Percentiles rank a stretch among this genome's conserved stretches.
Evolutionary conservation across 2,888 invertebrate species (phyloP).

Genomic region (Cryptosula pallasiana): DNA sequence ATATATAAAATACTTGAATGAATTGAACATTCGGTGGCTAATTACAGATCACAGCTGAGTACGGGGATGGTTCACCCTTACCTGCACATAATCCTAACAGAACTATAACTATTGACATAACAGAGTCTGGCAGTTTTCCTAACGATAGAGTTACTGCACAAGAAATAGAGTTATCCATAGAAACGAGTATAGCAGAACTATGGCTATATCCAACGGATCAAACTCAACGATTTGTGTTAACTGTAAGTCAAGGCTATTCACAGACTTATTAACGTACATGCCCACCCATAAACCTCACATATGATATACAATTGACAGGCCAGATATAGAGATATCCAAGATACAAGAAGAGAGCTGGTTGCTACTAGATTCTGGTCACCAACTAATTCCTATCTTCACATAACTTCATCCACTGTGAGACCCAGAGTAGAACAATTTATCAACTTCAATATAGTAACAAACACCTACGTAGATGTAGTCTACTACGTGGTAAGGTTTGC

Average conservation of each 20-base stretch:
- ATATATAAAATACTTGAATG: no score
- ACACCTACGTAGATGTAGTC: constrained; percentile 79
- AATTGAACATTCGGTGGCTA: no score
- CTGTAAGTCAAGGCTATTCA: no score
- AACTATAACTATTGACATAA: neutral
- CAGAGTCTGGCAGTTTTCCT: neutral
- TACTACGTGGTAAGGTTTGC: constrained; percentile 71
- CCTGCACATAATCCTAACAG: neutral
- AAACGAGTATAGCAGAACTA: neutral
- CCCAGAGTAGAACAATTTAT: constrained; percentile 87
- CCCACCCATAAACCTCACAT: no score
- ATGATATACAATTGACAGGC: constrained; percentile 6
- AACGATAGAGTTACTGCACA: neutral
- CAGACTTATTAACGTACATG: no score
- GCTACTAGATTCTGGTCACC: constrained; percentile 58
- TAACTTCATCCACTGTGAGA: constrained; percentile 72
- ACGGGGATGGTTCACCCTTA: neutral
- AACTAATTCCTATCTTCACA: constrained; percentile 72
- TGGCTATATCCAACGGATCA: neutral
- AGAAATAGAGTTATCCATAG: neutral
- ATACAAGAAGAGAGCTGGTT: constrained; percentile 1
- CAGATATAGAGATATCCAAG: neutral
- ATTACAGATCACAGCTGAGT: neutral
- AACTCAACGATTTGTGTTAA: neutral
- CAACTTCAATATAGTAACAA: constrained; percentile 83